Evolutionary conservation across 2,113 vertebrate genomes (phyloP), one percentile per base, ranked within the genome.

Genomic region (Microcebus griseorufus): DNA sequence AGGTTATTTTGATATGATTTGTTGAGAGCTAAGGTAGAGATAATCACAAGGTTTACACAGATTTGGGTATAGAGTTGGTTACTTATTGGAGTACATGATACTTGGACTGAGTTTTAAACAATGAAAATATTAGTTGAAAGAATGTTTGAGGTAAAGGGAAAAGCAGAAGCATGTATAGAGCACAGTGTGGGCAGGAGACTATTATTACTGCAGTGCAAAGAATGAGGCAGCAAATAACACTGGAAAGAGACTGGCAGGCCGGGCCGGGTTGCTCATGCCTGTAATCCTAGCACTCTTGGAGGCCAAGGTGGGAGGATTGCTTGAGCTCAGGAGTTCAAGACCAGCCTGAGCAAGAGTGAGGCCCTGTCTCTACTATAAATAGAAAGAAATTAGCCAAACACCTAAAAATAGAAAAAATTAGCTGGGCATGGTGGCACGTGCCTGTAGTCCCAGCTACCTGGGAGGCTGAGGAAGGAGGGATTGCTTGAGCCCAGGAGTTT

Each of bases 121-220:
- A 79, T 53, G 60, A 94, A 45, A 34, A 8, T 91, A 88, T 88
- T 96, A 51, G 32, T 90, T 78, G 87, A 93, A 95, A 94, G 80
- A 83, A 84, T 84, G 39, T 79, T 93, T 82, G 72, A 79, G 32
- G 60, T 94, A 89, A 62, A 96, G 62, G 73, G 55, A 87, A 86
- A 17, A 69, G 37, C 60, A 90, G 67, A 90, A 94, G 39, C 53
- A 27, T 81, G 53, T 60, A 64, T 37, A 80, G 9, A 48, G 48
- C n/a, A 72, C 29, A n/a, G 20, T 10, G 39, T 88, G 64, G 18
- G 48, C 51, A 84, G 29, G 51, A 65, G 75, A 73, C 22, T 39
- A 12, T 84, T 82, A 45, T 55, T 72, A n/a, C 14, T 70, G 53
- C 65, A 79, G n/a, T 88, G 62, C 20, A 51, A 72, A 90, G 75